A percentile compares a stretch with the other conserved stretches of the same genome.
phyloP scores from a whole-genome alignment of 2,888 invertebrate species.

The Chalcosyrphus nemorum region DNA sequence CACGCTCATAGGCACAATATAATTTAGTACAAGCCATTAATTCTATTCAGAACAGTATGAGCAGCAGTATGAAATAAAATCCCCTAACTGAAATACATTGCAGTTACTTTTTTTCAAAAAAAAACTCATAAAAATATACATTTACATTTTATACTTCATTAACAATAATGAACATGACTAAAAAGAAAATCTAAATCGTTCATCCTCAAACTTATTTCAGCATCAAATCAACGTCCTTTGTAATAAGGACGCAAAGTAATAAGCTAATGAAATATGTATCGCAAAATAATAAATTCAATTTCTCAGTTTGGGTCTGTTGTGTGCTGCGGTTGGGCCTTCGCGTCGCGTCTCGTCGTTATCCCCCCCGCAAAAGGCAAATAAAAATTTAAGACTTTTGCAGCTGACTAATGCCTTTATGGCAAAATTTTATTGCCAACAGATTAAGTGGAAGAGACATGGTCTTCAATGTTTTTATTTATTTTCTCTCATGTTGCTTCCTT shows the following conservation, averaged over 20 bases:
- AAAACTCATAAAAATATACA: too few species aligned
- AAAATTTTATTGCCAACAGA: neutral
- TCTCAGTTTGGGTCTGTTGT: neutral
- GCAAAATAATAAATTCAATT: neutral
- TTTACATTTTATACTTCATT: too few species aligned
- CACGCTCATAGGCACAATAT: too few species aligned
- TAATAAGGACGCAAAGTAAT: neutral
- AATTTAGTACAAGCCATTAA: too few species aligned
- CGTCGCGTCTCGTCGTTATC: neutral
- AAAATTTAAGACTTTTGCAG: slow-evolving; percentile 8
- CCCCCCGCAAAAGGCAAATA: neutral
- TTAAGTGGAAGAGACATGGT: neutral
- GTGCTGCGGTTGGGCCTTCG: neutral
- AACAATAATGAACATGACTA: neutral
- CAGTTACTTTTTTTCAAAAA: too few species aligned
- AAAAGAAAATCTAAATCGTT: neutral
- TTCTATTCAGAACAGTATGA: too few species aligned
- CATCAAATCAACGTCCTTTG: neutral
- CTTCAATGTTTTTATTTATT: slow-evolving; percentile 5
- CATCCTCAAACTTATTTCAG: neutral
- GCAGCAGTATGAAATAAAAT: too few species aligned
- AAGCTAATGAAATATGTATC: neutral
- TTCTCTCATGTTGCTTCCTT: neutral
- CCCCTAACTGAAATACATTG: too few species aligned
- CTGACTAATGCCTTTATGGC: slow-evolving; percentile 11